Evolutionary conservation across 2,113 vertebrate species (phyloP), one percentile per base, ranked within the genome.

Genomic region (Procavia capensis): DNA sequence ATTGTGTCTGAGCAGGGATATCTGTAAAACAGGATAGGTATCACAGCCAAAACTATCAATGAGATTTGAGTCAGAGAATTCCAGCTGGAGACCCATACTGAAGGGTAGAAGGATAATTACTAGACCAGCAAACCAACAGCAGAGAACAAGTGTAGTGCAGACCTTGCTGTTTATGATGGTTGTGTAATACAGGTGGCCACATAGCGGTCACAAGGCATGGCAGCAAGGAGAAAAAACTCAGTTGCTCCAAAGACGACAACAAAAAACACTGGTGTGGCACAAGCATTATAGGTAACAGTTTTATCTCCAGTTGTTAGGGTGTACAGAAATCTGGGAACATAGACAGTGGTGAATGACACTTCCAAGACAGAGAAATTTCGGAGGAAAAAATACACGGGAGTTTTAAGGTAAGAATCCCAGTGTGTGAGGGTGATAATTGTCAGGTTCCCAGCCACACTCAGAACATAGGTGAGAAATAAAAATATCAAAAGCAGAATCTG

Each of bases 151-250:
- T 4, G 0, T 31, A 3, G 64, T 34, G 54, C 95, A 97, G 36
- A 93, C 88, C 25, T 43, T 87, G 88, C 14, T 70, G 78, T 36
- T 97, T 96, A 97, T 97, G 85, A 96, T 88, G 54, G 50, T 95
- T 0, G 61, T 96, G 45, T 96, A 96, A 0, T 94, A 29, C 96
- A 96, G 27, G 97, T 96, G 95, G 95, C 97, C 22, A 93, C 79
- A 0, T 95, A 97, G 59, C 79, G 88, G 20, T 97, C 97, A 64
- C 96, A 97, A 41, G 96, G 97, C 96, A 97, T 96, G 78, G 85
- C 82, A 0, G 95, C 96, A 0, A 97, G 85, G 50, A 97, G 97
- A n/a, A 96, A 97, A 94, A 97, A 97, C 39, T 97, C 96, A 25
- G 95, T 96, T 3, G 95, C 85, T 85, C 43, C 95, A 43, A 97